Percentiles rank a stretch among this genome's conserved stretches.
These are phyloP conservation scores for Plusia festucae DNA, from an alignment of 2,888 invertebrate genomes.

Conservation along the genomic window DNA sequence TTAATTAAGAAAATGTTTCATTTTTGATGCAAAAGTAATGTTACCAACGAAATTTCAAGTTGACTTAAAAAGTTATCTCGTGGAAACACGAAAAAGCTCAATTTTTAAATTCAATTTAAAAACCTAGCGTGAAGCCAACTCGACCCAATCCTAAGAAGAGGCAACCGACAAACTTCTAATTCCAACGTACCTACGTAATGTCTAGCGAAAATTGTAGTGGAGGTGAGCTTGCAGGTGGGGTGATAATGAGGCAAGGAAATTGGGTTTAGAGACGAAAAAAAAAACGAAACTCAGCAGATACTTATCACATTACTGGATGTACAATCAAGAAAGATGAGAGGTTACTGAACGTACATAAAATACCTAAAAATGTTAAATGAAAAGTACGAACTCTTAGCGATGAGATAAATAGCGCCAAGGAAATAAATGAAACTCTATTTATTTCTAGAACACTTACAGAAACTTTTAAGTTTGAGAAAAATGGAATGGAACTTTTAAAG, in stretches of 20 bases:
- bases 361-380: too few relatives aligned
- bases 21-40: too few relatives aligned
- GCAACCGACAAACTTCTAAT: slow-evolving; percentile 1
- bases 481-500: not conserved
- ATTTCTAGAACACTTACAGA: not conserved
- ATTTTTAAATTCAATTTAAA: slow-evolving; percentile 12
- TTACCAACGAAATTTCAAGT: not conserved
- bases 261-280: not conserved
- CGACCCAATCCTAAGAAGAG: slow-evolving; percentile 3
- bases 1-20: too few relatives aligned
- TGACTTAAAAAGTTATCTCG: not conserved
- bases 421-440: slow-evolving; percentile 4
- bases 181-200: not conserved
- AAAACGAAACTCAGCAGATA: not conserved
- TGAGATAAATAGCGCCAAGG: not conserved
- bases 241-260: slow-evolving; percentile 15
- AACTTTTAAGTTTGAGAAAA: not conserved
- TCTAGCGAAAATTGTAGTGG: slow-evolving; percentile 15
- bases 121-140: slow-evolving; percentile 12
- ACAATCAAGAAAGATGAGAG: too few relatives aligned
- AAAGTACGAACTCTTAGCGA: too few relatives aligned
- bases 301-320: not conserved
- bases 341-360: too few relatives aligned
- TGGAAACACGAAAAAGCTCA: not conserved
- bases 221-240: slow-evolving; percentile 10